Evolutionary conservation across 2,797 vertebrate genomes (phyloP), one percentile per base, ranked within the genome.

Genomic region (Loris lydekkerianus): DNA sequence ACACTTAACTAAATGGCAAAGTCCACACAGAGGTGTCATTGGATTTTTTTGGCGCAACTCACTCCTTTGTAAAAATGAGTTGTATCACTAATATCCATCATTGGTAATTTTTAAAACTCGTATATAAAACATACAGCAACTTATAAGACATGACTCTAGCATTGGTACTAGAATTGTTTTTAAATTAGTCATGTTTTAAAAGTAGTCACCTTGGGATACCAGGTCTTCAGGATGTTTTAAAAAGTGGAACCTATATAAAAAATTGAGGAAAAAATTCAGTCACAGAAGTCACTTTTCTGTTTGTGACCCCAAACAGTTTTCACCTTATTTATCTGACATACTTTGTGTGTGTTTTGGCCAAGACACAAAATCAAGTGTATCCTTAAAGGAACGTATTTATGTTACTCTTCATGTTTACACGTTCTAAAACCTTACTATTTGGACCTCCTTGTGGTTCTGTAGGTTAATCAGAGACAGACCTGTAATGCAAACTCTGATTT

Each of bases 41-140:
- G 18, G 25, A n/a, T 10, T 37, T 77, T 82, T 91, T 46, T 7
- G 17, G 27, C 53, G 72, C 43, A 95, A 56, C 13, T 82, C 7
- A 11, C 1, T 82, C 23, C 56, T 88, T 86, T 78, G 25, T 87
- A 58, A 82, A 88, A 78, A 78, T 69, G 53, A 78, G 25, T 91
- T 20, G 34, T 3, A 49, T 89, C 6, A 43, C 7, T n/a, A 29
- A 78, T 5, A 7, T n/a, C n/a, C 9, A 37, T 78, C 27, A 67
- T 11, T 60, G 7, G 34, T 49, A 53, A 40, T n/a, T 92, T 76
- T 86, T 40, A 85, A 82, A 96, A 94, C 78, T 67, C 76, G 49
- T n/a, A 20, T 11, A 63, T 29, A 82, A 86, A 93, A 43, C 29
- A 65, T 1, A 18, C 49, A 14, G 49, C 15, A 53, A 9, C 46